These are phyloP conservation scores for Brachionus manjavacas DNA, from an alignment of 1,140 invertebrate species.

Conservation along the genomic window DNA sequence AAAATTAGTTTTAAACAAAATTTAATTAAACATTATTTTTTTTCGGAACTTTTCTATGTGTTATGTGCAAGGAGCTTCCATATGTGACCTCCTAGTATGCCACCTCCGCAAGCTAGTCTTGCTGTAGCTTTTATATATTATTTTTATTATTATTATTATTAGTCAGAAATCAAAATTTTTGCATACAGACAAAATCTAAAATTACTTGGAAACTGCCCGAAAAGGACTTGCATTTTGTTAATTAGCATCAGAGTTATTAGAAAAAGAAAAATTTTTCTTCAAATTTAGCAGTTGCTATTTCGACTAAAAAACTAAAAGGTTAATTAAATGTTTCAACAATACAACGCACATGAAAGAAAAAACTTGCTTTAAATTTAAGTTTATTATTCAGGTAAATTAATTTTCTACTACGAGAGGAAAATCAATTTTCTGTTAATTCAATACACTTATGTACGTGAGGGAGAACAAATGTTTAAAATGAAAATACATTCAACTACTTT, in stretches of 20 bases:
- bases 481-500: not conserved
- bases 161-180: not conserved
- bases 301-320: not conserved
- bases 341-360: not conserved
- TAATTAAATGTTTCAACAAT: conserved; percentile 24
- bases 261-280: not conserved
- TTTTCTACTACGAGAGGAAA: not conserved
- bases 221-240: not conserved
- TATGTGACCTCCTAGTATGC: no score
- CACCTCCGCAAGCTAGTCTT: no score
- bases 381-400: conserved; percentile 24
- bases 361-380: not conserved
- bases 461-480: not conserved
- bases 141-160: no score
- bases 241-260: not conserved
- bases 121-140: no score
- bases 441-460: not conserved
- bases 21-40: no score
- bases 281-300: not conserved
- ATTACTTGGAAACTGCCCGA: not conserved
- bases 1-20: not conserved
- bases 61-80: no score
- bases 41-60: no score
- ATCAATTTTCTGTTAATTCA: conserved; percentile 6
- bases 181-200: not conserved